Evolutionary conservation across 2,797 vertebrate genomes (phyloP).

Genomic region (Falco naumanni): DNA sequence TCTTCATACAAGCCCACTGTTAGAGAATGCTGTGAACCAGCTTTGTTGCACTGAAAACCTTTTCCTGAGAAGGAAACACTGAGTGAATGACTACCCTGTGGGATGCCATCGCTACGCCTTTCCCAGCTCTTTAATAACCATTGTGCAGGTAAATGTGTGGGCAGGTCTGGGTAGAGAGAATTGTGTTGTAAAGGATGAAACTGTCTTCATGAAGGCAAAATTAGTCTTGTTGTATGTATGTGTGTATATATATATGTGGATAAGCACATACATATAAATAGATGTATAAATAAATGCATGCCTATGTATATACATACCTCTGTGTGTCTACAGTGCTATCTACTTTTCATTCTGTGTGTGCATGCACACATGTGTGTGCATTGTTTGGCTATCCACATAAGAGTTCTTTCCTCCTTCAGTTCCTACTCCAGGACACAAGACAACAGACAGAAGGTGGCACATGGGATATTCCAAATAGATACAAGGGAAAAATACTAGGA

Average conservation of each 20-base stretch:
- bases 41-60: not conserved
- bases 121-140: not conserved
- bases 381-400: too few species aligned
- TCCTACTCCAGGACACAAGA: not conserved
- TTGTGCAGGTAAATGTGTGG: not conserved
- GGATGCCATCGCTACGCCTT: not conserved
- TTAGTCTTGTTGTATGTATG: not conserved
- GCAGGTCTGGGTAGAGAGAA: not conserved
- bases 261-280: not conserved
- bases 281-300: not conserved
- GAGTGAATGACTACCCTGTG: not conserved
- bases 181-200: not conserved
- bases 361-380: fast-evolving
- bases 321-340: not conserved
- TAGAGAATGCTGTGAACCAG: too few species aligned
- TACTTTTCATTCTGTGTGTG: not conserved
- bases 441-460: not conserved
- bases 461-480: not conserved
- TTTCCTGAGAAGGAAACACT: not conserved
- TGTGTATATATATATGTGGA: not conserved
- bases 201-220: not conserved
- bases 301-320: too few species aligned
- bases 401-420: not conserved
- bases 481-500: not conserved
- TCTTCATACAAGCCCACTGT: not conserved